Percentiles rank a stretch among this genome's conserved stretches.
Conservation (phyloP, 2,113 vertebrate species). For the Monopterus albus region DNA sequence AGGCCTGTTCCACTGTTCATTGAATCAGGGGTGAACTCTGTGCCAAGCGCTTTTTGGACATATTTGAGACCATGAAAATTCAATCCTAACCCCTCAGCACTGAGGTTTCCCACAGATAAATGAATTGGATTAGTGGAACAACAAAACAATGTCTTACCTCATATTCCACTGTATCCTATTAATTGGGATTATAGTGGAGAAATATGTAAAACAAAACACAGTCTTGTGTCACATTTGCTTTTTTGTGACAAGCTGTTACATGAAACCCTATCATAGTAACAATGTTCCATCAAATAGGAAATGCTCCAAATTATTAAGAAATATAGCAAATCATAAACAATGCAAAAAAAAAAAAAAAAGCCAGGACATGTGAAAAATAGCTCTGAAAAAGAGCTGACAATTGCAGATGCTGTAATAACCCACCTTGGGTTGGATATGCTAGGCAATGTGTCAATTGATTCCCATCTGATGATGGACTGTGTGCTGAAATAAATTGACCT, state of each 20-base stretch:
- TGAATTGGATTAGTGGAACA: constrained; percentile 72
- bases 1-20: constrained; percentile 70
- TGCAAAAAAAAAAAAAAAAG: constrained; percentile 8
- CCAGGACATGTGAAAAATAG: constrained; percentile 47
- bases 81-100: constrained; percentile 75
- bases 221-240: constrained; percentile 42
- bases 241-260: constrained; percentile 43
- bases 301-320: constrained; percentile 25
- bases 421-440: constrained; percentile 73
- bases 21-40: constrained; percentile 69
- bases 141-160: constrained; percentile 76
- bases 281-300: constrained; percentile 31
- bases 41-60: constrained; percentile 76
- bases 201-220: constrained; percentile 46
- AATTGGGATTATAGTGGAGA: constrained; percentile 69
- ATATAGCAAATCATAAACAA: constrained; percentile 48
- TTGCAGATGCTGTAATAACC: constrained; percentile 67
- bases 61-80: constrained; percentile 78
- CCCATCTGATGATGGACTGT: constrained; percentile 80
- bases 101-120: constrained; percentile 79
- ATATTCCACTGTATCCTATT: constrained; percentile 73
- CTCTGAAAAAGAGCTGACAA: constrained; percentile 62
- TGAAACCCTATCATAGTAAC: constrained; percentile 38
- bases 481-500: constrained; percentile 83
- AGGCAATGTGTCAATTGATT: constrained; percentile 80